These are phyloP conservation scores for Salvelinus namaycush DNA, from an alignment of 2,113 vertebrate genomes.

Conservation along the genomic window DNA sequence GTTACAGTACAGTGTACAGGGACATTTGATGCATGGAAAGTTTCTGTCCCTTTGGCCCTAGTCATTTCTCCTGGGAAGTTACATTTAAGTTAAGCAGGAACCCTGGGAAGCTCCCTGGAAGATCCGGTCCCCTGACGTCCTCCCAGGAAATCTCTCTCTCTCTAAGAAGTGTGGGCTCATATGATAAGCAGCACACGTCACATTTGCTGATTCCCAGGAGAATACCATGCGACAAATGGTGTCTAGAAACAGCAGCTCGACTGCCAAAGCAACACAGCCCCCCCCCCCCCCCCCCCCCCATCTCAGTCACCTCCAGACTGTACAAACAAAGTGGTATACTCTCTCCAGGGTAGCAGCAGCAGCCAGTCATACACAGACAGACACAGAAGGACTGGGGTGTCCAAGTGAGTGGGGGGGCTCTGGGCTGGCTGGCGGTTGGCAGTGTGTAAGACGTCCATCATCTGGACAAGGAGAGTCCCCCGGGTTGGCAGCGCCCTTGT, in stretches of 20 bases:
- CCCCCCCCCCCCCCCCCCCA: not conserved
- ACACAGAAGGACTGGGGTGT: not conserved
- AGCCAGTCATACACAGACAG: constrained; percentile 3
- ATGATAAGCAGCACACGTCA: not conserved
- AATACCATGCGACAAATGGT: not conserved
- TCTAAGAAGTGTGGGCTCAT: not conserved
- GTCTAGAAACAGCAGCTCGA: not conserved
- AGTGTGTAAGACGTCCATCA: not conserved
- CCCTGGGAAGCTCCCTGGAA: not conserved
- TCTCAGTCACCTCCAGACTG: not conserved
- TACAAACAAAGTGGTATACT: not conserved
- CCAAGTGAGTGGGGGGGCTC: not conserved
- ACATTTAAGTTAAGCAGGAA: not conserved
- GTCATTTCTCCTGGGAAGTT: not conserved
- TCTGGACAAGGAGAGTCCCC: not conserved
- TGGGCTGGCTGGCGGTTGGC: not conserved
- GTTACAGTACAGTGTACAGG: not conserved
- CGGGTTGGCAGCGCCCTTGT: not conserved
- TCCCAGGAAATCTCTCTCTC: not conserved
- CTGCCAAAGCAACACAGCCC: not conserved
- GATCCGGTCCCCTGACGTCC: not conserved
- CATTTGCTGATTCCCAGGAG: not conserved
- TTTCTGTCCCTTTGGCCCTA: not conserved
- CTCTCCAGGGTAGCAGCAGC: constrained; percentile 1
- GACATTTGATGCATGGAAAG: not conserved